Base-by-base conservation (phyloP, 35 echinoderm and acorn worm species). In the Holothuria glaberrima region DNA sequence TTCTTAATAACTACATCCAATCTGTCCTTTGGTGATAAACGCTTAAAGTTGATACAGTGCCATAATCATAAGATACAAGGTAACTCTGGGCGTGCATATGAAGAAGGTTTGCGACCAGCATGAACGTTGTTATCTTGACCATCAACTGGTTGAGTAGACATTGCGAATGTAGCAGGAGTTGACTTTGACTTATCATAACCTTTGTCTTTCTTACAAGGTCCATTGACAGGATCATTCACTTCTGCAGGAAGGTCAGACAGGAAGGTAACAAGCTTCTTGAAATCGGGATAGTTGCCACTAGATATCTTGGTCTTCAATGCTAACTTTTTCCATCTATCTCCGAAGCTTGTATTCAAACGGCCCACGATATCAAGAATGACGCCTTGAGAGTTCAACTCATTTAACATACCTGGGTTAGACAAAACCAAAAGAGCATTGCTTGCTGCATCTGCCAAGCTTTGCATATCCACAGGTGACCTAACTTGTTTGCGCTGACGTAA, bases 51-150 rank as follows among this genome's bases (percentile, higher is more conserved):
- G n/a, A 35, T 20, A 86, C 82, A 86, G 57, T 86, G 82, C 82
- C 82, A 86, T 86, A 86, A 22, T 35, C 82, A 86, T 21, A 86
- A 62, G 18, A 84, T 24, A 59, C 82, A 86, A 54, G 82, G 82
- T 24, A 54, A 24, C 14, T 86, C 82, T 26, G 56, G 50, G 9
- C 57, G 45, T 12, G 82, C 56, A 59, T 86, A 86, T 29, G 66
- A 18, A 26, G 31, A 69, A 69, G 25, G 22, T 29, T 69, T 33
- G 66, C 22, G 25, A 26, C 4, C 66, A 25, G 66, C 66, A 69
- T 69, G 66, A 33, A 6, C 66, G 7, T 69, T 33, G 25, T 26
- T 29, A 69, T 69, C 66, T 9, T 26, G 66, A 26, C 16, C 66
- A 69, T 6, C 24, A 69, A 69, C 31, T 69, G 25, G 31, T 17